phyloP scores from a whole-genome alignment of 2,113 vertebrate species.

The Rhinopomastus cyanomelas region DNA sequence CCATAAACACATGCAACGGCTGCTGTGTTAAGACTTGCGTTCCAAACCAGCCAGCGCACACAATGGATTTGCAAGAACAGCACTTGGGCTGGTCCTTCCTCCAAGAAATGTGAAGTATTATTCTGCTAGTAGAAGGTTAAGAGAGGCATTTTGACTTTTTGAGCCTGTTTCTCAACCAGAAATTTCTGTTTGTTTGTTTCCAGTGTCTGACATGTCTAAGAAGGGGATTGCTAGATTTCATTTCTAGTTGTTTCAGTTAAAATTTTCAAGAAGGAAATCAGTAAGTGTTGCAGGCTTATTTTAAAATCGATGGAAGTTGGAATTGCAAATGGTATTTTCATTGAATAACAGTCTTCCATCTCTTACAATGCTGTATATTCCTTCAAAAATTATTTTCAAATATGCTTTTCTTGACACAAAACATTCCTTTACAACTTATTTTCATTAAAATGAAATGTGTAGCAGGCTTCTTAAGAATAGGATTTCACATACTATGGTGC shows the following conservation, averaged over 20 bases:
- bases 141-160: background rate
- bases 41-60: background rate
- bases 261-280: background rate
- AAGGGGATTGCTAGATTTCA: background rate
- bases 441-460: slow-evolving; percentile 2
- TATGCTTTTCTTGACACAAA: background rate
- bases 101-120: background rate
- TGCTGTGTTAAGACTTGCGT: background rate
- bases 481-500: background rate
- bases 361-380: background rate
- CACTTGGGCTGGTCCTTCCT: background rate
- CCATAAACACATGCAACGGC: background rate
- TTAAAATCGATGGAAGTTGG: background rate
- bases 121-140: background rate
- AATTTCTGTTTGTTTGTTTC: background rate
- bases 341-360: background rate
- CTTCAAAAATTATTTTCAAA: background rate
- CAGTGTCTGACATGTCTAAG: background rate
- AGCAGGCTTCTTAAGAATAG: background rate
- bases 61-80: background rate
- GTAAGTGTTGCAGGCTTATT: background rate
- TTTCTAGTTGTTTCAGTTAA: background rate
- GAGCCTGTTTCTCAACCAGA: background rate
- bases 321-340: background rate
- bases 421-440: background rate